phyloP scores from a whole-genome alignment of 2,888 invertebrate species.

The Aporophyla nigra region DNA sequence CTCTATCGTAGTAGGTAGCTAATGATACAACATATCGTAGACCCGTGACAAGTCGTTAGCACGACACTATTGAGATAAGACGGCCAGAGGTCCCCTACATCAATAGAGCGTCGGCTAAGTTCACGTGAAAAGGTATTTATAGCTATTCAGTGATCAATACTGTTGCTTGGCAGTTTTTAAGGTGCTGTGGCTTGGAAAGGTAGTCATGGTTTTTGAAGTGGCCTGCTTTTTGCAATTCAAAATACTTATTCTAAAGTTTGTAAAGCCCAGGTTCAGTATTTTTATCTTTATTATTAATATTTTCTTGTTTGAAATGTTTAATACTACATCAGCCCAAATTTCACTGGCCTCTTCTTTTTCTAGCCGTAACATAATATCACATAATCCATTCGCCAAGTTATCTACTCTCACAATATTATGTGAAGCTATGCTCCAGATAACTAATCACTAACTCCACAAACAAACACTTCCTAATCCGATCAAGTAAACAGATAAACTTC shows the following conservation, averaged over 20 bases:
- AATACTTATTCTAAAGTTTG: neutral
- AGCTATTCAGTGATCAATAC: conserved; percentile 29
- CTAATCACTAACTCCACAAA: conserved; percentile 36
- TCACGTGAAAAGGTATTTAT: conserved; percentile 37
- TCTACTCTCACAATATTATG: conserved; percentile 25
- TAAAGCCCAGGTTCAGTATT: neutral
- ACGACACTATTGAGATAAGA: conserved; percentile 59
- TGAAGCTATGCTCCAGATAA: conserved; percentile 26
- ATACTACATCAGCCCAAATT: neutral
- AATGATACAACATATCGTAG: conserved; percentile 50
- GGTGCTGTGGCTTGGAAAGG: neutral
- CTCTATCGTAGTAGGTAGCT: conserved; percentile 20
- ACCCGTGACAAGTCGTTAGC: conserved; percentile 50
- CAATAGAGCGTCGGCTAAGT: conserved; percentile 29
- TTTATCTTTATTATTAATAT: neutral
- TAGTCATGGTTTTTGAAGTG: neutral
- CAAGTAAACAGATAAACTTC: conserved; percentile 36
- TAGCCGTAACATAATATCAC: neutral
- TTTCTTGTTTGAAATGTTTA: neutral
- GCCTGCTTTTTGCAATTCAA: neutral
- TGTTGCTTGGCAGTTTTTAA: conserved; percentile 13
- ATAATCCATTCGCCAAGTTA: conserved; percentile 5
- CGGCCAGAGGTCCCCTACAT: conserved; percentile 48
- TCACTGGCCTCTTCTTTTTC: neutral
- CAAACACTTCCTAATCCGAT: conserved; percentile 43